These are phyloP conservation scores for Tichodroma muraria DNA, from an alignment of 2,113 vertebrate species.

Conservation along the genomic window DNA sequence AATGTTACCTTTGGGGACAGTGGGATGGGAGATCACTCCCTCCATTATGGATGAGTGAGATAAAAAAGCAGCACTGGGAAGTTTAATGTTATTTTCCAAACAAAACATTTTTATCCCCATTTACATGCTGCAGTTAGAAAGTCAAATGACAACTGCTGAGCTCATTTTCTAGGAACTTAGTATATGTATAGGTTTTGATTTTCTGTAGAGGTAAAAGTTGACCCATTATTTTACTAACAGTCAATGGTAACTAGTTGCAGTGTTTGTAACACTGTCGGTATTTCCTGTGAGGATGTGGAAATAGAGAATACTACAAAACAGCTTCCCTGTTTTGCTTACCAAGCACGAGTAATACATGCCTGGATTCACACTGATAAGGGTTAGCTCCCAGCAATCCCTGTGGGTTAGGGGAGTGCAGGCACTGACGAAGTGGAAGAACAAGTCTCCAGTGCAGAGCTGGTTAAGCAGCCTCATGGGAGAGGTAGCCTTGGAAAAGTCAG, in stretches of 20 bases:
- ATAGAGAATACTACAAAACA: background rate
- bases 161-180: background rate
- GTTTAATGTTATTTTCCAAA: too few relatives aligned
- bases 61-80: too few relatives aligned
- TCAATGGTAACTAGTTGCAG: background rate
- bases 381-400: background rate
- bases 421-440: background rate
- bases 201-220: background rate
- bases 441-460: background rate
- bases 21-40: too few relatives aligned
- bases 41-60: too few relatives aligned
- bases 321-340: constrained; percentile 6
- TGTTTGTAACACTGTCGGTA: background rate
- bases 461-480: background rate
- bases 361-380: constrained; percentile 37
- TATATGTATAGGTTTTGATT: background rate
- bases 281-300: constrained; percentile 46
- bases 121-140: background rate
- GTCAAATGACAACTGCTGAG: background rate
- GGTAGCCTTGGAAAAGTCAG: background rate
- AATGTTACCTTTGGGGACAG: too few relatives aligned
- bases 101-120: background rate
- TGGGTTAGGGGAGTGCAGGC: background rate
- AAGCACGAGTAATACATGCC: background rate
- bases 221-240: background rate